These are phyloP conservation scores for Eubasilissa splendida DNA, from an alignment of 2,888 invertebrate genomes.

Conservation along the genomic window DNA sequence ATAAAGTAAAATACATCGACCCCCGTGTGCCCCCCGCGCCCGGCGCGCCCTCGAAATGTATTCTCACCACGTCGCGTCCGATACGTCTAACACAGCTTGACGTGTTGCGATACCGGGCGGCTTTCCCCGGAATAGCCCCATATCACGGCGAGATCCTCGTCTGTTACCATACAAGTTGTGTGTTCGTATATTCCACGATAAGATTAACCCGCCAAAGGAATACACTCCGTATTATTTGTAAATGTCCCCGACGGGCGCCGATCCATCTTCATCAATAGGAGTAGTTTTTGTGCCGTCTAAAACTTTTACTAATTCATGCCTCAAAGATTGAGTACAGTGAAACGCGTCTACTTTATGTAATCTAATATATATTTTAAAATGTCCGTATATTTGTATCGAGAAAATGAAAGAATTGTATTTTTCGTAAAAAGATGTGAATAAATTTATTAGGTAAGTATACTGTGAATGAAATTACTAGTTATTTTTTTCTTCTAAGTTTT, in stretches of 20 bases:
- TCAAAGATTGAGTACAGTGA: too few species aligned
- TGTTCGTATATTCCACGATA: constrained; percentile 45
- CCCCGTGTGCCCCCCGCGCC: background rate
- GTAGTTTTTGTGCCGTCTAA: constrained; percentile 9
- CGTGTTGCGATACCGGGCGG: constrained; percentile 46
- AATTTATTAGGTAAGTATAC: too few species aligned
- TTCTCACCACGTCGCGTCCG: constrained; percentile 19
- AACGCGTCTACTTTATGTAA: too few species aligned
- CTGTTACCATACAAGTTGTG: constrained; percentile 37
- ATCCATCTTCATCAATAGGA: constrained; percentile 49
- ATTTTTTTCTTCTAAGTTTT: too few species aligned
- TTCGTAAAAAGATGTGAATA: too few species aligned
- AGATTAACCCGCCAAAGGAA: constrained; percentile 53
- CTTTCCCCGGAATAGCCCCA: constrained; percentile 30
- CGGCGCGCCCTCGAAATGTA: constrained; percentile 12
- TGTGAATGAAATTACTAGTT: too few species aligned
- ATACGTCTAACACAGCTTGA: constrained; percentile 44
- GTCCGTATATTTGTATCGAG: too few species aligned
- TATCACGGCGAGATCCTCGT: constrained; percentile 23
- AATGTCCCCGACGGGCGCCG: constrained; percentile 48
- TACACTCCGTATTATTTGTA: constrained; percentile 49
- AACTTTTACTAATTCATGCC: constrained; percentile 47
- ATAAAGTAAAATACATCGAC: too few species aligned
- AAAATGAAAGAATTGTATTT: too few species aligned
- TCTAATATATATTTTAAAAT: too few species aligned